These are phyloP conservation scores for Falco biarmicus DNA, from an alignment of 2,797 vertebrate species.

Conservation along the genomic window DNA sequence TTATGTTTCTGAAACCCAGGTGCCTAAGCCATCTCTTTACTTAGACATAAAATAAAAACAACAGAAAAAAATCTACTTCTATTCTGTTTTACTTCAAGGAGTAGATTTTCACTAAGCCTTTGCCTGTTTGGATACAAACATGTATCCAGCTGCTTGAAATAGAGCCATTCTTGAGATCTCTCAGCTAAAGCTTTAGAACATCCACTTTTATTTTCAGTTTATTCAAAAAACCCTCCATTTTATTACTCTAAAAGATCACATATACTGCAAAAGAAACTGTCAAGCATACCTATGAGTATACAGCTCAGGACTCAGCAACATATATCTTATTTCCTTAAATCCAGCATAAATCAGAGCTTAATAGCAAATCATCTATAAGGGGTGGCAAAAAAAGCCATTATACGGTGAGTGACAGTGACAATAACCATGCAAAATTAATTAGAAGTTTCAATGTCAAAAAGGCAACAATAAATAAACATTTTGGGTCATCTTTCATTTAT, in stretches of 20 bases:
- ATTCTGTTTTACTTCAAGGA: not conserved
- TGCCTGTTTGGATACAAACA: not conserved
- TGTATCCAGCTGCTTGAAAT: not conserved
- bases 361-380: not conserved
- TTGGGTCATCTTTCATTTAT: not conserved
- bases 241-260: not conserved
- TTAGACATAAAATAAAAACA: not conserved
- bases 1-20: not conserved
- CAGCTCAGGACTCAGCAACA: not conserved
- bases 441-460: not conserved
- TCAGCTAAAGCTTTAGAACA: not conserved
- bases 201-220: not conserved
- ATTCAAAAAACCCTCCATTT: not conserved
- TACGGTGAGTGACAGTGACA: not conserved
- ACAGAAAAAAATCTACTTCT: not conserved
- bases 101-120: not conserved
- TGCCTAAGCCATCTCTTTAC: not conserved
- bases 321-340: not conserved
- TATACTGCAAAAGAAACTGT: not conserved
- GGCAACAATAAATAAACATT: not conserved
- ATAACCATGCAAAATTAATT: not conserved
- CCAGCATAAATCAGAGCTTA: not conserved
- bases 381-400: not conserved
- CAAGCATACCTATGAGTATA: not conserved
- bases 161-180: not conserved